Percentiles rank a stretch among this genome's conserved stretches.
Conservation (phyloP, 2,113 vertebrate species). For the Rana temporaria region DNA sequence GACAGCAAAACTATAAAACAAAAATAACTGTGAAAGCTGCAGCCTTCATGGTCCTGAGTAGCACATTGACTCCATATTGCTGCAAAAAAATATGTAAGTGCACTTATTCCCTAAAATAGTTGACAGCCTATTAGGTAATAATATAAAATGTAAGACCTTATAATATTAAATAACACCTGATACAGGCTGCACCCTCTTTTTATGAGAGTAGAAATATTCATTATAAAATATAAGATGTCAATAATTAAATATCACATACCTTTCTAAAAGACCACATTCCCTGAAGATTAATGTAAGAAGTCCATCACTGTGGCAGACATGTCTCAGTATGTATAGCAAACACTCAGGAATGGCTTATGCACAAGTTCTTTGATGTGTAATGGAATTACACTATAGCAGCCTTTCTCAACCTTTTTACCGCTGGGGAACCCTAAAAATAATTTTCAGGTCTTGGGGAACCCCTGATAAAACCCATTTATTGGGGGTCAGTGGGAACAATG, state of each 20-base stretch:
- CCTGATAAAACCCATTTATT: too few species aligned
- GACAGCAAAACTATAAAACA: too few species aligned
- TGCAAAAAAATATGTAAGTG: constrained; percentile 31
- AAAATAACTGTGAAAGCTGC: too few species aligned
- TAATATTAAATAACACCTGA: constrained; percentile 40
- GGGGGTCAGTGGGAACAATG: too few species aligned
- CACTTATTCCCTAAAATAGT: constrained; percentile 21
- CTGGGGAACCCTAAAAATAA: too few species aligned
- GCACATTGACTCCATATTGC: neutral
- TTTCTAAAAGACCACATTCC: neutral
- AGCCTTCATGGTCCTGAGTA: neutral
- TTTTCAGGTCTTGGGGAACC: too few species aligned
- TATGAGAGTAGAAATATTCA: constrained; percentile 4
- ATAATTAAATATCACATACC: constrained; percentile 1
- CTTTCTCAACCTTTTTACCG: too few species aligned
- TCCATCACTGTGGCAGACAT: too few species aligned
- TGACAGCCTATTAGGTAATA: neutral
- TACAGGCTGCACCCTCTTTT: constrained; percentile 5
- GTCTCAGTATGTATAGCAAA: too few species aligned
- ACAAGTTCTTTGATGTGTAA: too few species aligned
- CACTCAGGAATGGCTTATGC: too few species aligned
- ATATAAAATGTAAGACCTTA: neutral
- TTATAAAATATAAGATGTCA: constrained; percentile 11
- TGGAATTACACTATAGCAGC: too few species aligned
- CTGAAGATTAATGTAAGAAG: neutral